Percentiles rank a stretch among this genome's conserved stretches.
These are phyloP conservation scores for Stegophylla sp. DNA, from an alignment of 2,888 invertebrate genomes.

Conservation along the genomic window DNA sequence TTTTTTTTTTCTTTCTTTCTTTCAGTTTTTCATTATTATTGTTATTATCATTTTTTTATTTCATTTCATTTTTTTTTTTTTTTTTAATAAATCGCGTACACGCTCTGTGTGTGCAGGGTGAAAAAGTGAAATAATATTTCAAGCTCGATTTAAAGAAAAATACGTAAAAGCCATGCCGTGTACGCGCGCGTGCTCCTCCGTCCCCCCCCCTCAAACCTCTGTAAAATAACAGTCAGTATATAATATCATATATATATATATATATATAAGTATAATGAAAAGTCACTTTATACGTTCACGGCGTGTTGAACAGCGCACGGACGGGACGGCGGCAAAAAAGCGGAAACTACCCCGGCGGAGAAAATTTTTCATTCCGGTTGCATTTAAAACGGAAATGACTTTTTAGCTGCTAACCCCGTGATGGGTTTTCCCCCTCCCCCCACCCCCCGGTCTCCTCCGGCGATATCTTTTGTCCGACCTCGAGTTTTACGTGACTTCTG, in stretches of 20 bases:
- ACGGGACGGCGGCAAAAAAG: not conserved
- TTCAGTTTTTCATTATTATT: no score
- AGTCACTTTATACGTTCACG: constrained; percentile 44
- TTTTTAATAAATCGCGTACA: constrained; percentile 26
- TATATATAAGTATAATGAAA: constrained; percentile 27
- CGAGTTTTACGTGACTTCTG: constrained; percentile 39
- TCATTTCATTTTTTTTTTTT: no score
- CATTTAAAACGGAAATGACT: constrained; percentile 41
- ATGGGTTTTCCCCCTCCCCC: not conserved
- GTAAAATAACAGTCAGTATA: no score
- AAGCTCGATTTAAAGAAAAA: constrained; percentile 54
- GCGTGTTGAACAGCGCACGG: constrained; percentile 22
- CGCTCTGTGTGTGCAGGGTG: not conserved
- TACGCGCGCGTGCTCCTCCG: not conserved
- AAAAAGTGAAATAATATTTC: constrained; percentile 47
- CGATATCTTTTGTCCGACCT: constrained; percentile 36
- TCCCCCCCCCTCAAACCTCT: no score
- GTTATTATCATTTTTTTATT: no score
- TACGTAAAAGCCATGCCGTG: constrained; percentile 16
- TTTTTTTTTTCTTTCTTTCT: constrained; percentile 16
- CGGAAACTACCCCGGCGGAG: not conserved
- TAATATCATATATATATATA: constrained; percentile 8
- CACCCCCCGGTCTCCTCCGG: no score
- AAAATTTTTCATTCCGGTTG: constrained; percentile 38
- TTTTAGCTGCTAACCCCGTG: not conserved